These are phyloP conservation scores for Hoplostethus mediterraneus DNA, from an alignment of 2,797 vertebrate genomes.

Conservation along the genomic window DNA sequence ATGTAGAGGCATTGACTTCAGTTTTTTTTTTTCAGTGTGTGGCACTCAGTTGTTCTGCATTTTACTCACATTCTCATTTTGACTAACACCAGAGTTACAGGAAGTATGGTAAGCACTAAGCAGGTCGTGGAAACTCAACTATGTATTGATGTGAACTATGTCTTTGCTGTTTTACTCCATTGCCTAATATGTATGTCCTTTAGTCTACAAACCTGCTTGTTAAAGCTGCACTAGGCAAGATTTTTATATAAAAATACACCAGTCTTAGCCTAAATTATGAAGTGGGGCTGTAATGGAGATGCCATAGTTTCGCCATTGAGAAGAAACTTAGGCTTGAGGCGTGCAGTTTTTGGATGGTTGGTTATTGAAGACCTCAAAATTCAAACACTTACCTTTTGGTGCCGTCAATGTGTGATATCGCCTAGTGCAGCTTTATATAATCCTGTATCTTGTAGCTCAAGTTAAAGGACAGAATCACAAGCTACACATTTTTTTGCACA, in stretches of 20 bases:
- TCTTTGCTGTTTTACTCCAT: background rate
- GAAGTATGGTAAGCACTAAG: background rate
- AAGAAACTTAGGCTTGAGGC: too few species aligned
- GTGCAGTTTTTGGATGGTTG: too few species aligned
- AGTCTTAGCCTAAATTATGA: too few species aligned
- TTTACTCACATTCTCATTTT: background rate
- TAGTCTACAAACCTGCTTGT: background rate
- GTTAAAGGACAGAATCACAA: background rate
- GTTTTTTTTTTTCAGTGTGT: background rate
- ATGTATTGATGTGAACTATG: background rate
- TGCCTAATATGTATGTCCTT: background rate
- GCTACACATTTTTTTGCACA: background rate
- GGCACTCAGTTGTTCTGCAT: background rate
- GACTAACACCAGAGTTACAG: background rate
- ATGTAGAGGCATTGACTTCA: background rate
- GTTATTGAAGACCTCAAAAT: constrained; percentile 6
- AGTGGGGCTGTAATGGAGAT: too few species aligned
- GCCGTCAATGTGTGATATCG: background rate
- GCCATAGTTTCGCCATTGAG: too few species aligned
- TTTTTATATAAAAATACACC: background rate
- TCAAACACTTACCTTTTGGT: background rate
- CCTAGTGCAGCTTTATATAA: background rate
- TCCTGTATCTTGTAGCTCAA: background rate
- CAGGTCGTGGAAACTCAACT: background rate
- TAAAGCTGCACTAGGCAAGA: constrained; percentile 3